Evolutionary conservation across 2,797 vertebrate genomes (phyloP).

Genomic region (Vultur gryphus): DNA sequence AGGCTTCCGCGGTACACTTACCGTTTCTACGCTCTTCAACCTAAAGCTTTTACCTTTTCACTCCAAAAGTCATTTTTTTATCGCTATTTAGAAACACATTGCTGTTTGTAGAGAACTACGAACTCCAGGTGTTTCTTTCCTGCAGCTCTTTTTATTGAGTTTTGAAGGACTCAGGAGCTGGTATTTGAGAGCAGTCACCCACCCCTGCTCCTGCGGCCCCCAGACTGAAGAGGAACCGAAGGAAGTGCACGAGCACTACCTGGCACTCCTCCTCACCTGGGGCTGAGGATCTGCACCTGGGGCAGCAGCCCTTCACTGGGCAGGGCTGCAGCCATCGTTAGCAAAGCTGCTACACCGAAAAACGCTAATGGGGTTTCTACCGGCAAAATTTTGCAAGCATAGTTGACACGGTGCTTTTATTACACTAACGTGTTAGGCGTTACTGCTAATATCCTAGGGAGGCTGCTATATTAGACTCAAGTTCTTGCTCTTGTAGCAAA

Average conservation of each 20-base stretch:
- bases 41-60: neutral
- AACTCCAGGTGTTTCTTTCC: rapidly evolving
- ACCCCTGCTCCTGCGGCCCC: rapidly evolving
- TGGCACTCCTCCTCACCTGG: neutral
- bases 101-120: neutral
- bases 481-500: neutral
- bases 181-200: rapidly evolving
- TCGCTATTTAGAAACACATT: rapidly evolving
- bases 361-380: neutral
- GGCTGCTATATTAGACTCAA: neutral
- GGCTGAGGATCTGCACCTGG: neutral
- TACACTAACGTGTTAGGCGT: rapidly evolving
- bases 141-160: rapidly evolving
- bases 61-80: neutral
- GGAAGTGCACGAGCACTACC: rapidly evolving
- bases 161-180: neutral
- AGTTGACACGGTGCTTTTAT: neutral
- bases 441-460: neutral
- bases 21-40: rapidly evolving
- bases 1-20: rapidly evolving
- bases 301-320: neutral
- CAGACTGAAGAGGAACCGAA: rapidly evolving
- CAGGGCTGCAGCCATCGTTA: neutral
- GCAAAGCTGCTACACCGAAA: neutral
- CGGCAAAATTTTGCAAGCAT: neutral